Evolutionary conservation across 2,797 vertebrate species (phyloP), one percentile per base, ranked within the genome.

Genomic region (Poliocrania exsul): DNA sequence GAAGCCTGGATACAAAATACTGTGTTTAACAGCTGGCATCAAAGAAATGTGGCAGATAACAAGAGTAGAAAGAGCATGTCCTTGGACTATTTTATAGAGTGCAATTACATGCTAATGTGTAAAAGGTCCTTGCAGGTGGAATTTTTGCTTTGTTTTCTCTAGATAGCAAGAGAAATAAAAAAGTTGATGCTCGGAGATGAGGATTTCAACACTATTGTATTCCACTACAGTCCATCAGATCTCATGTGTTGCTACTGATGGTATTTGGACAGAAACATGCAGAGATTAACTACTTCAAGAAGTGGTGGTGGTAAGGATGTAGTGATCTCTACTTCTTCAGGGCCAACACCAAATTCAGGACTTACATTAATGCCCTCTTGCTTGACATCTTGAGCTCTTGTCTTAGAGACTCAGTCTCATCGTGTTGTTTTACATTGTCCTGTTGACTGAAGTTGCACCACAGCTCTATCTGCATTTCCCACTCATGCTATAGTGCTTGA

Each of bases 381-480:
- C 29, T 70, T 61, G 50, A 42, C 2, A 3, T 64, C 35, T 53
- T 1, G 6, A 78, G n/a, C 25, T 44, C 13, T 69, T 81, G 33
- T 60, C 54, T 77, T 21, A 42, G 51, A 78, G 33, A 6, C 33
- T 81, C 47, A 24, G 46, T 79, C 53, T 79, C 18, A 8, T 24
- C 0, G 0, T 24, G 61, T 46, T 40, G 15, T 9, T 49, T 33
- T 26, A 11, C 5, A 1, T 4, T 35, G 35, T 5, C 40, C 21
- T 33, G 17, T 53, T 2, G 5, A 13, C 31, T 85, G 84, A 14
- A 70, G 60, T 0, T 49, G 54, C 28, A 57, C 53, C 26, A 4
- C 18, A 74, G 65, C 72, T 70, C 21, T 25, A 6, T 6, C 26
- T 89, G 51, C 28, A 26, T 26, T 81, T 88, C 42, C 67, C 44